Percentiles rank a stretch among this genome's conserved stretches.
Evolutionary conservation across 2,888 invertebrate species (phyloP).

Genomic region (Tridacna crocea): DNA sequence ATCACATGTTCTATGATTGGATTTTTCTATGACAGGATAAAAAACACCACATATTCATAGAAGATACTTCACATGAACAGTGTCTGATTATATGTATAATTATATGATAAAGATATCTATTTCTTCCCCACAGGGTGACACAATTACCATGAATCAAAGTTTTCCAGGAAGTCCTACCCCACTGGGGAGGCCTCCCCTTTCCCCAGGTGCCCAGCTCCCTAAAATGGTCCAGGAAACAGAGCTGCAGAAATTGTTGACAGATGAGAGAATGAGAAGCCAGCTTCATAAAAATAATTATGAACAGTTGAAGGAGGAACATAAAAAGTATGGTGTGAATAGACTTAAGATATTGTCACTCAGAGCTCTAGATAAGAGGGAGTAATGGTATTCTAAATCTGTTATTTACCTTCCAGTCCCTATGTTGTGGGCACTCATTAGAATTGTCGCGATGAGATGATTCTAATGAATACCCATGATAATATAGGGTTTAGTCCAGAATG

Average conservation of each 20-base stretch:
- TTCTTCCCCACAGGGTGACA: constrained; percentile 36
- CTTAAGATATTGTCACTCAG: neutral
- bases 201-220: constrained; percentile 69
- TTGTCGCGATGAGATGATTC: no score
- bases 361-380: no score
- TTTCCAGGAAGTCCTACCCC: constrained; percentile 52
- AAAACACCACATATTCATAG: no score
- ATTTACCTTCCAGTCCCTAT: no score
- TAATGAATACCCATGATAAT: no score
- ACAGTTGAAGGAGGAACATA: constrained; percentile 82
- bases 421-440: no score
- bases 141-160: constrained; percentile 53
- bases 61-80: no score
- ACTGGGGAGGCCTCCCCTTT: constrained; percentile 56
- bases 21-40: no score
- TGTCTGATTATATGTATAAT: neutral
- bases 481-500: no score
- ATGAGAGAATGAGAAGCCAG: constrained; percentile 82
- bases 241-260: constrained; percentile 82
- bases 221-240: constrained; percentile 80
- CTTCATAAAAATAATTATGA: constrained; percentile 83
- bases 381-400: no score
- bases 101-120: neutral
- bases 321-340: constrained; percentile 69
- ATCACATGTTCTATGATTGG: no score